phyloP scores from a whole-genome alignment of 2,113 vertebrate species.

The Calypte anna region DNA sequence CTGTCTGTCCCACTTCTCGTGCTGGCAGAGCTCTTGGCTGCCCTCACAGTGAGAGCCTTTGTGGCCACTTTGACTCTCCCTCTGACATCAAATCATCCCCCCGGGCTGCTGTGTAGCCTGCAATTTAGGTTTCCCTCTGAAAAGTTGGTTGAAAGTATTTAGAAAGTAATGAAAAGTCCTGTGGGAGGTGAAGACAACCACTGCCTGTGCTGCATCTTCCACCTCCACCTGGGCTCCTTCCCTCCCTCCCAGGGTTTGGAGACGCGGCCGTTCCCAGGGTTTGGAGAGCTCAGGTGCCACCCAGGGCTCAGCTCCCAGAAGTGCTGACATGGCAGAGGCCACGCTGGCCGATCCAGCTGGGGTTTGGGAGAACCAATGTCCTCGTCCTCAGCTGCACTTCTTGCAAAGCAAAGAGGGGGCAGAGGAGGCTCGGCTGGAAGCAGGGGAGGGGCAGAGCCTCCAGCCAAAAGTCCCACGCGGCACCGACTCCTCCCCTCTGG shows the following conservation, averaged over 20 bases:
- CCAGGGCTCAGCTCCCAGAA: conserved; percentile 19
- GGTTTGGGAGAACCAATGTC: not conserved
- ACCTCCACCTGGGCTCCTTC: not conserved
- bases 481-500: conserved; percentile 48
- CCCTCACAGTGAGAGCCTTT: not conserved
- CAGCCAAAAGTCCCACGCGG: conserved; percentile 42
- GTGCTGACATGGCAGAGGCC: not conserved
- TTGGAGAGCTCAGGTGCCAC: conserved; percentile 22
- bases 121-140: not conserved
- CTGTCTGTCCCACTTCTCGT: not conserved
- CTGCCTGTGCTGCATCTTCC: not conserved
- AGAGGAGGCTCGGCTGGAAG: conserved; percentile 29
- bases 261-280: not conserved
- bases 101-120: not conserved
- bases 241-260: not conserved
- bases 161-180: not conserved
- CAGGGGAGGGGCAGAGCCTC: conserved; percentile 37
- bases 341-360: not conserved
- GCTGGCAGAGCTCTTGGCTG: not conserved
- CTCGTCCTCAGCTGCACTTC: conserved; percentile 38
- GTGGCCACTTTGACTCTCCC: not conserved
- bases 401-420: not conserved
- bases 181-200: not conserved
- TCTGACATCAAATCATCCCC: not conserved
- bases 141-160: conserved; percentile 9